A percentile compares a stretch with the other conserved stretches of the same genome.
Evolutionary conservation across 2,113 vertebrate species (phyloP).

Genomic region (Rhodinocichla rosea): DNA sequence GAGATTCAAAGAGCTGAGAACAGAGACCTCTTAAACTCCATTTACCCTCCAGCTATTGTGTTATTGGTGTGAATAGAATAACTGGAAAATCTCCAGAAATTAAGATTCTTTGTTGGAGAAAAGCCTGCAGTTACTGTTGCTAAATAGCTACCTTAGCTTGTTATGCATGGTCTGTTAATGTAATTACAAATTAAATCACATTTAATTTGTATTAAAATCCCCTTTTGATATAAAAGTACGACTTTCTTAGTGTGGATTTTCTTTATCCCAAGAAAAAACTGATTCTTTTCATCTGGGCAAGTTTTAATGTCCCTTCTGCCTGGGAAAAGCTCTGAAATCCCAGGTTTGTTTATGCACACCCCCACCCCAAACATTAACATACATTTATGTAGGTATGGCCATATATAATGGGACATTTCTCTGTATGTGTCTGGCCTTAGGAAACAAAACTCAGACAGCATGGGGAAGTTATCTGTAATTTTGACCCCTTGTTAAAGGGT

Average conservation of each 20-base stretch:
- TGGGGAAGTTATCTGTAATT: not conserved
- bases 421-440: not conserved
- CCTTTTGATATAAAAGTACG: not conserved
- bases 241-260: not conserved
- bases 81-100: not conserved
- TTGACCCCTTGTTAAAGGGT: not conserved
- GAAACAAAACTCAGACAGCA: not conserved
- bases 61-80: not conserved
- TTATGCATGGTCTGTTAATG: not conserved
- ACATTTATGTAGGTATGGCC: rapidly evolving
- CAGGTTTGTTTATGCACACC: not conserved
- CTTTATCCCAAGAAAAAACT: not conserved
- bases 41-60: not conserved
- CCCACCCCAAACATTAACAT: not conserved
- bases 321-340: not conserved
- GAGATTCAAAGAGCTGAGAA: not conserved
- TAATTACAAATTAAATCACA: conserved; percentile 2
- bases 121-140: not conserved
- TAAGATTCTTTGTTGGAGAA: not conserved
- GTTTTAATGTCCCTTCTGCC: not conserved
- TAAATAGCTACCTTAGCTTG: not conserved
- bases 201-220: conserved; percentile 31
- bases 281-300: not conserved
- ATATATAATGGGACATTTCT: not conserved
- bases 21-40: not conserved